A percentile compares a stretch with the other conserved stretches of the same genome.
Conservation (phyloP, 2,113 vertebrate genomes). For the Tringa solitaria region DNA sequence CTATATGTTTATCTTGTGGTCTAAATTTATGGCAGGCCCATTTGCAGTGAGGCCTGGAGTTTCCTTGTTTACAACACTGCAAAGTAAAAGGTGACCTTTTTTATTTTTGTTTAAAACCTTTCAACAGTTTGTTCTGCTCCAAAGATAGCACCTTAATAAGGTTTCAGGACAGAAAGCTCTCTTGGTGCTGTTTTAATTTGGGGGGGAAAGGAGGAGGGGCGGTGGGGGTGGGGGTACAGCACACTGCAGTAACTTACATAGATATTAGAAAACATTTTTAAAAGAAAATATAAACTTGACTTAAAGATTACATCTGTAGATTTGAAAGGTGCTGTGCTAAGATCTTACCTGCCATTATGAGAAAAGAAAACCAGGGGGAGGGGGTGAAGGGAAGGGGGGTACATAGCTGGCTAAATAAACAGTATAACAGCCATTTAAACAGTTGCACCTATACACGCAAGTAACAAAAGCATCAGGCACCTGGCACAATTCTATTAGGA, state of each 20-base stretch:
- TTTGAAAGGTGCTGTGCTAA: slow-evolving; percentile 40
- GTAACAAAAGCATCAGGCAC: slow-evolving; percentile 72
- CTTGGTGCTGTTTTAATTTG: slow-evolving; percentile 13
- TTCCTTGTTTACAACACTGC: slow-evolving; percentile 62
- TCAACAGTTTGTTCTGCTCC: slow-evolving; percentile 71
- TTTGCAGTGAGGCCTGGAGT: slow-evolving; percentile 64
- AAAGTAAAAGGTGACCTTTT: slow-evolving; percentile 69
- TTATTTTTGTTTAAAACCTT: slow-evolving; percentile 67
- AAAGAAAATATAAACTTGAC: slow-evolving; percentile 50
- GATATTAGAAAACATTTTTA: slow-evolving; percentile 12
- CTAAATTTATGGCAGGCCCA: slow-evolving; percentile 66
- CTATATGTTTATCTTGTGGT: slow-evolving; percentile 57
- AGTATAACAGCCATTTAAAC: slow-evolving; percentile 67
- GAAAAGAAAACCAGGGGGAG: not conserved
- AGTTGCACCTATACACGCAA: slow-evolving; percentile 65
- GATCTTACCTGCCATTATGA: slow-evolving; percentile 47
- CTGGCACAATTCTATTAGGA: slow-evolving; percentile 68
- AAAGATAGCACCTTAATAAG: slow-evolving; percentile 59
- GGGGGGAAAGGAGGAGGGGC: not conserved
- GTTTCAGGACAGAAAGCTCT: slow-evolving; percentile 30
- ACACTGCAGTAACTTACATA: slow-evolving; percentile 29
- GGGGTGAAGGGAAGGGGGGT: rapidly evolving
- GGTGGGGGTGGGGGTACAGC: not conserved
- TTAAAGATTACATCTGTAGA: slow-evolving; percentile 42
- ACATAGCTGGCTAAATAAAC: slow-evolving; percentile 55